Evolutionary conservation across 2,888 invertebrate genomes (phyloP).

Genomic region (Drosophila kokeensis): DNA sequence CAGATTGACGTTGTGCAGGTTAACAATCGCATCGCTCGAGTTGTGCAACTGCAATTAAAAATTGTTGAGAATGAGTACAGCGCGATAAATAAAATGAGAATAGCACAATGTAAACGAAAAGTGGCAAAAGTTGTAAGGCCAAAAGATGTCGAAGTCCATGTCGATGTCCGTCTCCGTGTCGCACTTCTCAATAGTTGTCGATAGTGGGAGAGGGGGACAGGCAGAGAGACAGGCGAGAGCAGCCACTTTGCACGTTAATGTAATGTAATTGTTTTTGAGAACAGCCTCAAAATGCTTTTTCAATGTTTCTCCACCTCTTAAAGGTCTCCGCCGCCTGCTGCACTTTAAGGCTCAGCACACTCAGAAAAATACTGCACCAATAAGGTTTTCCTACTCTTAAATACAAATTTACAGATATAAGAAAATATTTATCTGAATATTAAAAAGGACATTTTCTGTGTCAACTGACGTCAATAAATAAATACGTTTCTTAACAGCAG

Average conservation of each 20-base stretch:
- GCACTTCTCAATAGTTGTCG: conserved; percentile 47
- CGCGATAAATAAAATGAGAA: conserved; percentile 39
- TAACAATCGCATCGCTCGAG: conserved; percentile 89
- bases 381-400: not conserved
- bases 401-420: not conserved
- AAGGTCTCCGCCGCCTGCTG: conserved; percentile 4
- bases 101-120: conserved; percentile 48
- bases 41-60: conserved; percentile 87
- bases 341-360: conserved; percentile 51
- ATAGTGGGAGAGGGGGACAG: conserved; percentile 1
- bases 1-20: conserved; percentile 88
- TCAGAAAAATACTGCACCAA: not conserved
- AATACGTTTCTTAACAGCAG: not conserved
- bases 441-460: too few species aligned
- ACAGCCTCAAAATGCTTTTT: conserved; percentile 47
- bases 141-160: conserved; percentile 35
- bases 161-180: conserved; percentile 23
- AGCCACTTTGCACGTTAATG: conserved; percentile 76
- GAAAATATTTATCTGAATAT: not conserved
- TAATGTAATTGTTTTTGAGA: conserved; percentile 74
- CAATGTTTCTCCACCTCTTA: conserved; percentile 44
- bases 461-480: not conserved
- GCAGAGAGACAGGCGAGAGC: conserved; percentile 13
- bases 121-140: conserved; percentile 55
- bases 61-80: conserved; percentile 60